These are phyloP conservation scores for Diplogasteroides magnus DNA, from an alignment of 1,140 invertebrate species.

Conservation along the genomic window DNA sequence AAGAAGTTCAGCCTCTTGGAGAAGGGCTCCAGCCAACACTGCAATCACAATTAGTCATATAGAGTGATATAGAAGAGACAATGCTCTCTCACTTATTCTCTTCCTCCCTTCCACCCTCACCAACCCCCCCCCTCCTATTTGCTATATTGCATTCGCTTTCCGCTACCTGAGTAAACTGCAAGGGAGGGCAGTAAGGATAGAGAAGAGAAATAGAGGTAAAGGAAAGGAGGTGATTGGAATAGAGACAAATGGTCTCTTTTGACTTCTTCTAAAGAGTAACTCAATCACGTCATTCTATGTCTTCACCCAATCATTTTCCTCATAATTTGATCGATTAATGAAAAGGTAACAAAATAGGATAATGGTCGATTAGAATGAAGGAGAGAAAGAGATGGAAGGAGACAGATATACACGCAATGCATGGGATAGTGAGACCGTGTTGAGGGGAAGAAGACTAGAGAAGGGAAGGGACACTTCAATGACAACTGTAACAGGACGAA, in stretches of 20 bases:
- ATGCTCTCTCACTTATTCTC: no score
- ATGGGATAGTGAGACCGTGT: no score
- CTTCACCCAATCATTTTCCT: no score
- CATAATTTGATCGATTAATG: neutral
- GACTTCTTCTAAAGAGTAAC: no score
- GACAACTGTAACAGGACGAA: no score
- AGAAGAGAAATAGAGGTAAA: neutral
- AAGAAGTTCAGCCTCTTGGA: slow-evolving; percentile 88
- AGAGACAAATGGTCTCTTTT: neutral
- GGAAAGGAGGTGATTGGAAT: neutral
- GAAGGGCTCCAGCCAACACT: slow-evolving; percentile 78
- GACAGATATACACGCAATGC: neutral
- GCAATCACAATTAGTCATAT: slow-evolving; percentile 30
- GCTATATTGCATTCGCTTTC: no score
- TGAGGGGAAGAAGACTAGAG: no score
- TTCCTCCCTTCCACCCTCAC: no score
- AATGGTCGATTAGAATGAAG: neutral
- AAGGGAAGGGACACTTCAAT: no score
- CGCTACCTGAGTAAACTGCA: neutral
- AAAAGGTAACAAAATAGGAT: neutral
- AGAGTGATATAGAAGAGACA: neutral
- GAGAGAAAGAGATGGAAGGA: neutral
- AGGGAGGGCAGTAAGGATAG: neutral
- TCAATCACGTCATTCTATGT: no score
- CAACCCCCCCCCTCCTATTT: no score